Conservation (phyloP, 2,888 invertebrate species). For the Griposia aprilina region DNA sequence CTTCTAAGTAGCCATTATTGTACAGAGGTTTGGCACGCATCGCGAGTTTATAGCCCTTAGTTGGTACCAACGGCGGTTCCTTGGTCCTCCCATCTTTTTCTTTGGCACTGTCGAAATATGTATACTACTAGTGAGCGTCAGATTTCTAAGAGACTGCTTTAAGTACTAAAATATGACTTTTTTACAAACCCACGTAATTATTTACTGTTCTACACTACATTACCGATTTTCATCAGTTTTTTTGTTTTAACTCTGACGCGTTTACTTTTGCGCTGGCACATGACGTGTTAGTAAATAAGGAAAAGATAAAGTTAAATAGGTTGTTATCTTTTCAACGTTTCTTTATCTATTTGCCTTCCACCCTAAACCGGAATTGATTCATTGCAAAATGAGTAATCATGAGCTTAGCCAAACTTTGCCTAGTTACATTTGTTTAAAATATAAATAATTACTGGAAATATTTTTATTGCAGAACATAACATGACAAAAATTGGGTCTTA, state of each 20-base stretch:
- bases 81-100: constrained; percentile 56
- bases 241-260: background rate
- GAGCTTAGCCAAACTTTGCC: background rate
- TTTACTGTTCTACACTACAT: background rate
- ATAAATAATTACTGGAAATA: background rate
- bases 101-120: constrained; percentile 53
- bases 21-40: constrained; percentile 92
- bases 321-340: constrained; percentile 2
- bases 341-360: constrained; percentile 19
- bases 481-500: background rate
- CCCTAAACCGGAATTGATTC: background rate
- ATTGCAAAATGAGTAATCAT: background rate
- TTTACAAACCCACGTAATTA: background rate
- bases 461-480: background rate
- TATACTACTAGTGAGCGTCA: background rate
- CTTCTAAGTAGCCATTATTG: constrained; percentile 94
- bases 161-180: background rate
- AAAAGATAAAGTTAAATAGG: constrained; percentile 1
- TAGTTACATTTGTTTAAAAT: background rate
- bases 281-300: constrained; percentile 20
- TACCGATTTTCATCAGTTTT: background rate
- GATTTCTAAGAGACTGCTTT: background rate
- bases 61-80: constrained; percentile 54
- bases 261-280: background rate
- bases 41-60: constrained; percentile 76